These are phyloP conservation scores for Thunnus maccoyii DNA, from an alignment of 2,113 vertebrate genomes.

Conservation along the genomic window DNA sequence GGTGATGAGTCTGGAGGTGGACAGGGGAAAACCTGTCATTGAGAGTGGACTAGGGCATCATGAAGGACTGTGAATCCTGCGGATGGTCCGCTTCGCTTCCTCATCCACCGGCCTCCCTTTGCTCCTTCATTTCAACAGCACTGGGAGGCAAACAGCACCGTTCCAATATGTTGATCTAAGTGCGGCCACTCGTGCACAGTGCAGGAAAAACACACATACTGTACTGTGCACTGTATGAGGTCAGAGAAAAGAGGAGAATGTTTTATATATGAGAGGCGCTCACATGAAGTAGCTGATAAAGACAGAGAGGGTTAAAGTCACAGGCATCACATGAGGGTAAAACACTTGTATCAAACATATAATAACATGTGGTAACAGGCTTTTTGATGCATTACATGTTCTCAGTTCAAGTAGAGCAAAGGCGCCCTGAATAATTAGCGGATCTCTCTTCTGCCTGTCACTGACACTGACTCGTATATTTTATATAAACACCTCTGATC, in stretches of 20 bases:
- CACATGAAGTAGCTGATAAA: slow-evolving; percentile 16
- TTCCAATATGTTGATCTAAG: slow-evolving; percentile 36
- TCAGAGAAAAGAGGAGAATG: background rate
- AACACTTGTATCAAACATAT: background rate
- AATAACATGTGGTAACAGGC: background rate
- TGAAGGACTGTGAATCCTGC: slow-evolving; percentile 30
- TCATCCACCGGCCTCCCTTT: background rate
- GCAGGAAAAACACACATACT: slow-evolving; percentile 10
- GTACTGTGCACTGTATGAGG: slow-evolving; percentile 1
- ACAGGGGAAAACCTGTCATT: slow-evolving; percentile 34
- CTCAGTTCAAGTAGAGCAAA: slow-evolving; percentile 24
- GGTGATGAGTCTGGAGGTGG: slow-evolving; percentile 62
- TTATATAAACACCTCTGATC: slow-evolving; percentile 57
- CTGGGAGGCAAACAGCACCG: slow-evolving; percentile 8
- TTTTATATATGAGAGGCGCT: slow-evolving; percentile 23
- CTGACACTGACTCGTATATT: slow-evolving; percentile 49
- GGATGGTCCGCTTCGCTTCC: background rate
- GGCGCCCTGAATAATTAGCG: slow-evolving; percentile 26
- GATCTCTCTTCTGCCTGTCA: slow-evolving; percentile 45
- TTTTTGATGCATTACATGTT: slow-evolving; percentile 22
- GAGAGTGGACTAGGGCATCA: slow-evolving; percentile 20
- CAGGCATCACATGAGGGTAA: slow-evolving; percentile 2
- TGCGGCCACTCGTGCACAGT: slow-evolving; percentile 23
- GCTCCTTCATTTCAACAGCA: slow-evolving; percentile 47
- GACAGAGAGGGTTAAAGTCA: background rate